Evolutionary conservation across 2,797 vertebrate species (phyloP).

Genomic region (Lepidocolaptes lacrymiger): DNA sequence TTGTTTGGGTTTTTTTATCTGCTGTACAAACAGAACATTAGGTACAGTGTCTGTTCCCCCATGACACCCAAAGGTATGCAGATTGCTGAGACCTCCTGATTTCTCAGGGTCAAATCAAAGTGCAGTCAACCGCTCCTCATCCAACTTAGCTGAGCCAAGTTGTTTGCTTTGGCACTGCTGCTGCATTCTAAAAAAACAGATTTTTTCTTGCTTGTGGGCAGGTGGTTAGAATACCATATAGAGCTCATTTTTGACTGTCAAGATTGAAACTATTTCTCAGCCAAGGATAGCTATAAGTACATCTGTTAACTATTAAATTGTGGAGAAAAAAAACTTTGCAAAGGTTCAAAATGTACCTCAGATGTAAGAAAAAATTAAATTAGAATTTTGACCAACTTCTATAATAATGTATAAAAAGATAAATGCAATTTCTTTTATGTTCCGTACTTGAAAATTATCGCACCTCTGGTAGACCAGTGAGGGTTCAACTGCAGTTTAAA

Average conservation of each 20-base stretch:
- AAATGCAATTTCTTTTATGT: not conserved
- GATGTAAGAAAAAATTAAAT: not conserved
- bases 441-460: not conserved
- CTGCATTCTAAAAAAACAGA: constrained; percentile 63
- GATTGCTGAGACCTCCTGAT: constrained; percentile 40
- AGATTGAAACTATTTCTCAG: constrained; percentile 73
- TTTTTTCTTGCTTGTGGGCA: constrained; percentile 62
- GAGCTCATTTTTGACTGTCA: constrained; percentile 76
- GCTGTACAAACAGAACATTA: not conserved
- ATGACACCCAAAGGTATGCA: constrained; percentile 20
- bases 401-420: not conserved
- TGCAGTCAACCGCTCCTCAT: constrained; percentile 64
- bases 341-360: constrained; percentile 24
- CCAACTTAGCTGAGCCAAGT: constrained; percentile 46
- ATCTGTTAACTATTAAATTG: constrained; percentile 77
- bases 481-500: not conserved
- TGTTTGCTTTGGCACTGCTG: constrained; percentile 64
- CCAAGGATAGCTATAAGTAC: constrained; percentile 67
- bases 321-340: constrained; percentile 37
- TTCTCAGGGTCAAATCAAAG: constrained; percentile 73
- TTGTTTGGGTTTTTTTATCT: not conserved
- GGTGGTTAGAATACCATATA: constrained; percentile 72
- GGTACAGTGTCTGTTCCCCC: not conserved
- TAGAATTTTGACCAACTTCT: not conserved
- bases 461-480: not conserved